phyloP scores from a whole-genome alignment of 2,797 vertebrate genomes.

The Gallirallus australis region DNA sequence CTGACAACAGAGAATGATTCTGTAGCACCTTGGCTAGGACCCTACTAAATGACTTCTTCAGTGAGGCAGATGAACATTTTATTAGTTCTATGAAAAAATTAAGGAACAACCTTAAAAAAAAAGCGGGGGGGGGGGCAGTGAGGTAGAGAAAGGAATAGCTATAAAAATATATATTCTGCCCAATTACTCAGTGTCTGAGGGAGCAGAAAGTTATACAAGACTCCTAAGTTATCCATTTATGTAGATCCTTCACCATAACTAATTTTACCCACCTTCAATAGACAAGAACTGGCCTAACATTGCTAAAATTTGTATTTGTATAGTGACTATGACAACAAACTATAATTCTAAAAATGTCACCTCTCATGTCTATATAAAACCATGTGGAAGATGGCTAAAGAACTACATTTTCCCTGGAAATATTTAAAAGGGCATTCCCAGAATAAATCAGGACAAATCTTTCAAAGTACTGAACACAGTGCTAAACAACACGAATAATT shows the following conservation, averaged over 20 bases:
- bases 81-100: background rate
- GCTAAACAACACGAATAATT: background rate
- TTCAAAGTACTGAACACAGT: background rate
- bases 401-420: background rate
- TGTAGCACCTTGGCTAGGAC: background rate
- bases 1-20: background rate
- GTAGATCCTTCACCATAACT: background rate
- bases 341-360: background rate
- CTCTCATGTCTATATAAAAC: background rate
- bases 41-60: background rate
- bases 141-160: background rate
- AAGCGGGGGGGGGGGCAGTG: accelerated
- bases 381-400: background rate
- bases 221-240: background rate
- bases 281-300: background rate
- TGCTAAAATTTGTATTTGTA: background rate
- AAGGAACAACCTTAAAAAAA: background rate
- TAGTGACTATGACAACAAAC: background rate
- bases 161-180: background rate
- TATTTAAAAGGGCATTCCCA: background rate
- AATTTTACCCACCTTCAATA: background rate
- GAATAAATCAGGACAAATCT: background rate
- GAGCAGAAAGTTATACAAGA: background rate
- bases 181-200: background rate
- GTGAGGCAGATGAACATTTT: background rate